Conservation (phyloP, 1,140 invertebrate genomes). For the Phocides pigmalion region DNA sequence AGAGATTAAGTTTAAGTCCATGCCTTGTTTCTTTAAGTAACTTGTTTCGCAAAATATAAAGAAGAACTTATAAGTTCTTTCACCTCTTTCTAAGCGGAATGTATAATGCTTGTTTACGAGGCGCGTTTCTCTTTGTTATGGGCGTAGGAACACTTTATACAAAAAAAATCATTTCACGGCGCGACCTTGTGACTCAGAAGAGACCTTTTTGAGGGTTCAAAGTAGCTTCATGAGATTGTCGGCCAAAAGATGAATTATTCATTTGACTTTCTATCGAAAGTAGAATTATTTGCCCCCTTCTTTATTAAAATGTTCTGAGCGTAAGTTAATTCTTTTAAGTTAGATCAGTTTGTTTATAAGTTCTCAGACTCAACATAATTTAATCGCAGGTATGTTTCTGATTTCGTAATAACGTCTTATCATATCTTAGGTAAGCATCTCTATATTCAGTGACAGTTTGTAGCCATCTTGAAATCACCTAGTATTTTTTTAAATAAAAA, state of each 20-base stretch:
- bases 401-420: too few relatives aligned
- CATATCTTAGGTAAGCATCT: too few relatives aligned
- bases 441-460: too few relatives aligned
- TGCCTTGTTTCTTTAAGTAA: too few relatives aligned
- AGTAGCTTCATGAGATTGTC: conserved; percentile 4
- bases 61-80: conserved; percentile 1
- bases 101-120: not conserved
- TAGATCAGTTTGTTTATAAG: not conserved
- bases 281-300: not conserved
- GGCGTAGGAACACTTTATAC: not conserved
- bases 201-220: not conserved
- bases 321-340: not conserved
- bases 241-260: conserved; percentile 1
- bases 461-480: too few relatives aligned
- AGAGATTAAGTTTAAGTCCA: too few relatives aligned
- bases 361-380: too few relatives aligned
- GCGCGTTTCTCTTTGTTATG: not conserved
- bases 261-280: not conserved
- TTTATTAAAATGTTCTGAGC: not conserved
- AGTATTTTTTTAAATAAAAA: too few relatives aligned
- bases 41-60: too few relatives aligned
- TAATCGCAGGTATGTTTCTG: too few relatives aligned
- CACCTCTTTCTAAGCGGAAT: not conserved
- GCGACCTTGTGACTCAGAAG: not conserved
- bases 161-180: not conserved